Evolutionary conservation across 2,797 vertebrate species (phyloP), one percentile per base, ranked within the genome.

Genomic region (Chiropotes sagulatus): DNA sequence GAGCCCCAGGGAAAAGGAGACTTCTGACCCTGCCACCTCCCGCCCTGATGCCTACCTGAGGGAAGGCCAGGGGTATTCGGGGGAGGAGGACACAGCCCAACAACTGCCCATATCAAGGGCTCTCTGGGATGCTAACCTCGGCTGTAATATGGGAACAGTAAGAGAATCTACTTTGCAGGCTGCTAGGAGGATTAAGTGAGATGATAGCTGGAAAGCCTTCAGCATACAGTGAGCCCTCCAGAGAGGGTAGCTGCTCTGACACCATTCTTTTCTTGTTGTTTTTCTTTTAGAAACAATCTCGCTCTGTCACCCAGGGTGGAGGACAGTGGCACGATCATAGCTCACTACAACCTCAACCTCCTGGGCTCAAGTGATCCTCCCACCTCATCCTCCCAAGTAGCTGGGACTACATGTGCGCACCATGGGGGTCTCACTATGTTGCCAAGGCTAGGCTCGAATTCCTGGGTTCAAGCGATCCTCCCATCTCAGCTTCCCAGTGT

Each of bases 161-260:
- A 26, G 14, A n/a, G 33, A 87, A 64, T 28, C 46, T 11, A 3
- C 67, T 52, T 46, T 44, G 9, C 2, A 1, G 73, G 76, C 24
- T 39, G n/a, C 5, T 20, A 8, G 30, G 75, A 44, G 57, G n/a
- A 67, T 12, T n/a, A 33, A 19, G 24, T 1, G 7, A 36, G 82
- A 14, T 41, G 4, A 44, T 10, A 13, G 0, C n/a, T 22, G 61
- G 20, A 28, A n/a, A 19, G 80, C 22, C 48, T 13, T 72, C 1
- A 70, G 36, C 79, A 26, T 5, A 1, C 0, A 2, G 44, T 0
- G 1, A 19, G 30, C 84, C 83, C 30, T 30, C 33, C 1, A 12
- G 19, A 54, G 50, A 70, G 28, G 80, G 33, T 33, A 4, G n/a
- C 73, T n/a, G 75, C 12, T 19, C 33, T 4, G 33, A 67, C 7